Percentiles rank a stretch among this genome's conserved stretches.
Conservation (phyloP, 2,113 vertebrate genomes). For the Zosterops japonicus region DNA sequence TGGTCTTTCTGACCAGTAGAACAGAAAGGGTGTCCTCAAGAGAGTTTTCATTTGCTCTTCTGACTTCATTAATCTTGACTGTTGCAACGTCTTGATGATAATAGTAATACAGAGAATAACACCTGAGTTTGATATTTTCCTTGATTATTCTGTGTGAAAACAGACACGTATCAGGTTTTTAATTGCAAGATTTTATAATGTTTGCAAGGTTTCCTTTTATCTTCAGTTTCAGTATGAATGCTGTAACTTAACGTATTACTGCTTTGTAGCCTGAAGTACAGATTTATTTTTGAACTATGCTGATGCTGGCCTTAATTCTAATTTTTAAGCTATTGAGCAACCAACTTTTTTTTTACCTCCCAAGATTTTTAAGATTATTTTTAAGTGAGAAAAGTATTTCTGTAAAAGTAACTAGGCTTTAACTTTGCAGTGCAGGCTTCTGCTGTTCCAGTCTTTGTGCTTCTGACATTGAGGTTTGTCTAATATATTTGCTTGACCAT, state of each 20-base stretch:
- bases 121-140: background rate
- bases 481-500: background rate
- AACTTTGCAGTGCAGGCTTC: background rate
- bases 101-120: background rate
- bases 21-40: background rate
- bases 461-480: slow-evolving; percentile 4
- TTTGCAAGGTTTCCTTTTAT: background rate
- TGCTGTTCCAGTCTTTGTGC: background rate
- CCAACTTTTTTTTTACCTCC: background rate
- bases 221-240: background rate
- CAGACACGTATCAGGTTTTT: background rate
- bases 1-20: background rate
- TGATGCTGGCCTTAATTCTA: background rate
- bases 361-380: background rate
- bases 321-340: background rate
- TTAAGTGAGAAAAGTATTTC: background rate
- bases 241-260: background rate
- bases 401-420: background rate
- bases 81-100: background rate
- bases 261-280: background rate
- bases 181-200: background rate
- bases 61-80: background rate
- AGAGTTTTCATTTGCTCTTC: background rate
- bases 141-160: background rate
- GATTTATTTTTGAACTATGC: background rate